These are phyloP conservation scores for Antechinus stuartii DNA, from an alignment of 2,113 vertebrate species.

Conservation along the genomic window DNA sequence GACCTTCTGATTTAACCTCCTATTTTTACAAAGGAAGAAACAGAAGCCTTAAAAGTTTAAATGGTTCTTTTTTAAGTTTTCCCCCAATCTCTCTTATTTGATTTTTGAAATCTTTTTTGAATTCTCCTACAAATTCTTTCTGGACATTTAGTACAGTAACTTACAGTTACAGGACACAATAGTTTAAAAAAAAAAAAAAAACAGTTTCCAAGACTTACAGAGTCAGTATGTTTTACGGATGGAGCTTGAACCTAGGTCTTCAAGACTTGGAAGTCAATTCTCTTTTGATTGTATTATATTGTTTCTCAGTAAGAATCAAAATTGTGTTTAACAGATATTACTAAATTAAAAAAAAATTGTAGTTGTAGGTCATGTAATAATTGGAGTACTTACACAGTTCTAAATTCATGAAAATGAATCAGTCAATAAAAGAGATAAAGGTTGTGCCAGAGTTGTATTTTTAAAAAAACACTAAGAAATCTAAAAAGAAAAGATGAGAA, in stretches of 20 bases:
- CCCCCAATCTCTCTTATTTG: no score
- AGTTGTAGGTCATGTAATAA: neutral
- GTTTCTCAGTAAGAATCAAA: neutral
- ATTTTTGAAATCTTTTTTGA: no score
- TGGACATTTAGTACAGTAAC: neutral
- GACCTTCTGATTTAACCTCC: neutral
- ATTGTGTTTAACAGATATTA: neutral
- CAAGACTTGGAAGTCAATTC: neutral
- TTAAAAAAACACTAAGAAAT: neutral
- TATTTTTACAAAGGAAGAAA: neutral
- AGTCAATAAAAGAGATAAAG: neutral
- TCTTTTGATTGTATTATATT: neutral
- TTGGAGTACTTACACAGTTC: neutral
- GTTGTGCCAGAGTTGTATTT: neutral
- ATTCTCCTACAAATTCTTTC: no score
- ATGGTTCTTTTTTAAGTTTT: no score
- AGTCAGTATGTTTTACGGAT: neutral
- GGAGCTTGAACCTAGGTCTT: neutral
- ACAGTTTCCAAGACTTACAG: neutral
- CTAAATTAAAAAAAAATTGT: neutral
- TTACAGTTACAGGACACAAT: neutral
- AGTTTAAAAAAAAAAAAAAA: neutral
- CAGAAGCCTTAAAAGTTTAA: no score
- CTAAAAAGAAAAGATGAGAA: neutral
- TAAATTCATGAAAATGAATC: neutral